Evolutionary conservation across 2,113 vertebrate genomes (phyloP), one percentile per base, ranked within the genome.

Genomic region (Nerophis lumbriciformis): DNA sequence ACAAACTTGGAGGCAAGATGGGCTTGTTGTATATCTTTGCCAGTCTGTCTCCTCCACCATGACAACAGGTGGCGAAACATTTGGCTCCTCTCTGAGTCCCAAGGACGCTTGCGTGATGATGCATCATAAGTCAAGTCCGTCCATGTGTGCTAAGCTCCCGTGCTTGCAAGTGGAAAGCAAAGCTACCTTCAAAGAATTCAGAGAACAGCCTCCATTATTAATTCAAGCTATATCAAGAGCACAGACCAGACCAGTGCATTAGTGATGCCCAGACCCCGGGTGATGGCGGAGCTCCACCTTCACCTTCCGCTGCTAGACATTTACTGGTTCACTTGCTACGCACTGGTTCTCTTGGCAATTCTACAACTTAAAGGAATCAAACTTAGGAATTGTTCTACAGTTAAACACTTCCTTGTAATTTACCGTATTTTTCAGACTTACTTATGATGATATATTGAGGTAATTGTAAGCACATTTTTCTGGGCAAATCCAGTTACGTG

Each of bases 21-120:
- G 54, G 53, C 66, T 81, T 6, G 63, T 62, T 68, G 75, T 82
- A 82, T 84, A 83, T 84, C 76, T 81, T 63, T 59, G 7, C 19
- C 61, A 68, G 16, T 11, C 61, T 61, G 48, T 37, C 8, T 55
- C 65, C 65, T 42, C 67, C 68, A 10, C 69, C 56, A 45, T 60
- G 64, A 74, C 63, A 57, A 88, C 88, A 89, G 87, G 85, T 89
- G 85, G 83, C 72, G 73, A 61, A 80, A 65, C 80, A 84, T 87
- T 87, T 78, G 80, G 54, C 60, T 68, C 63, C 71, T 80, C 59
- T 72, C 68, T 6, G 63, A 68, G 66, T 83, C 72, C 80, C 70
- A 56, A 63, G 65, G 48, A 53, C 45, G 62, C 65, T 75, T 2
- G 53, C 38, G 68, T 66, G 56, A 73, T 73, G 72, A 75, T 69